Percentiles rank a stretch among this genome's conserved stretches.
phyloP scores from a whole-genome alignment of 2,113 vertebrate genomes.

The Amia ocellicauda region DNA sequence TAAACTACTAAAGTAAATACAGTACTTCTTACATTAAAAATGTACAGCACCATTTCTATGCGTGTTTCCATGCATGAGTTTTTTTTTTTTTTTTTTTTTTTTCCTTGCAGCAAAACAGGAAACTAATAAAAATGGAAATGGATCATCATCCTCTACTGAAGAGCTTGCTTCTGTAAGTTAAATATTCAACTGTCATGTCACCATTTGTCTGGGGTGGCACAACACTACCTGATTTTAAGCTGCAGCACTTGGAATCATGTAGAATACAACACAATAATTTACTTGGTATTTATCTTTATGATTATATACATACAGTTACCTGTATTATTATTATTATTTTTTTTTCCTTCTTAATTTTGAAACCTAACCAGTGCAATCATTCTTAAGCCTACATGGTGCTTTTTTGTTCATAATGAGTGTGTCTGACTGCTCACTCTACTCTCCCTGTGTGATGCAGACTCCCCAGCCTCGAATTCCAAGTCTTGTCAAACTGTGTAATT shows the following conservation, averaged over 20 bases:
- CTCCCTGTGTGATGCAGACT: background rate
- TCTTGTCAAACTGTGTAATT: slow-evolving; percentile 45
- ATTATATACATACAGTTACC: background rate
- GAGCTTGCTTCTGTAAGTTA: slow-evolving; percentile 8
- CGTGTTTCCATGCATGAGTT: background rate
- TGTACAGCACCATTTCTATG: background rate
- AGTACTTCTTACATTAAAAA: too few relatives aligned
- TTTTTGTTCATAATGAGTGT: too few relatives aligned
- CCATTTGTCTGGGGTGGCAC: background rate
- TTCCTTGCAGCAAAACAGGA: background rate
- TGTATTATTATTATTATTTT: background rate
- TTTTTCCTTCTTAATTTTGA: background rate
- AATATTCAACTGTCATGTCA: background rate
- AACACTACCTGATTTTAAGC: background rate
- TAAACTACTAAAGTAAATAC: too few relatives aligned
- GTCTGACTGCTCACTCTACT: background rate
- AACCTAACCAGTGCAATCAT: background rate
- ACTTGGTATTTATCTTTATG: too few relatives aligned
- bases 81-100: background rate
- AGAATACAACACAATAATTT: too few relatives aligned
- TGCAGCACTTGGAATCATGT: background rate
- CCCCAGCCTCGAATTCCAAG: background rate
- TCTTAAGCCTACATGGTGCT: too few relatives aligned
- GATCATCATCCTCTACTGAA: background rate
- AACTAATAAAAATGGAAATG: background rate